Conservation (phyloP, 2,888 invertebrate species). For the Athalia cordata region DNA sequence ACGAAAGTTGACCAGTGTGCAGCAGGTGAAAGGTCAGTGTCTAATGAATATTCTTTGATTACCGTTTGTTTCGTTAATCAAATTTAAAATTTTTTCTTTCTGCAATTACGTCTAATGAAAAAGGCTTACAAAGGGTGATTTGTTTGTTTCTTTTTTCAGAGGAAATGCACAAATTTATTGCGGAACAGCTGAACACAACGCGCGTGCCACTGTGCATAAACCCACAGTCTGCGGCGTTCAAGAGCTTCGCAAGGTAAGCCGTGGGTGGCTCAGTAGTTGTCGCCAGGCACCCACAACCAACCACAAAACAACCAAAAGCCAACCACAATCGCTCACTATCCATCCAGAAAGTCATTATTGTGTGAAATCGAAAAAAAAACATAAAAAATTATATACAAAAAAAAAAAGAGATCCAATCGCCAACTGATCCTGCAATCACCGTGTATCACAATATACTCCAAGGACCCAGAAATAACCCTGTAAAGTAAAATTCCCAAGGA, state of each 20-base stretch:
- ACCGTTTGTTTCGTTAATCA: too few relatives aligned
- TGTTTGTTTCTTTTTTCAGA: conserved; percentile 81
- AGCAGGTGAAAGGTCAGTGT: conserved; percentile 92
- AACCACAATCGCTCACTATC: conserved; percentile 45
- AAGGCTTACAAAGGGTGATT: conserved; percentile 23
- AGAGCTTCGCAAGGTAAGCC: conserved; percentile 99
- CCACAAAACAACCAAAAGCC: conserved; percentile 46
- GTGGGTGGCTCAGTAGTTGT: conserved; percentile 59
- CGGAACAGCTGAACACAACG: conserved; percentile 95
- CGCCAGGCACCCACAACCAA: conserved; percentile 43
- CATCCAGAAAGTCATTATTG: conserved; percentile 40
- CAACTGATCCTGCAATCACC: conserved; percentile 24
- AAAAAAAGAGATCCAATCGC: conserved; percentile 27
- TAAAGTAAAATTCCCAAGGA: conserved; percentile 33
- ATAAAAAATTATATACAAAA: not conserved
- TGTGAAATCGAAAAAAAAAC: conserved; percentile 38
- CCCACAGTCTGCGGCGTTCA: conserved; percentile 99
- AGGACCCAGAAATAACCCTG: conserved; percentile 13
- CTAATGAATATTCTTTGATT: not conserved
- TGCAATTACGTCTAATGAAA: too few relatives aligned
- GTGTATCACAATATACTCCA: conserved; percentile 7
- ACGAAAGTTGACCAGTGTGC: conserved; percentile 92
- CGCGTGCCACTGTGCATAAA: conserved; percentile 99
- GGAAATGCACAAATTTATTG: conserved; percentile 99
- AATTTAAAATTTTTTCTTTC: too few relatives aligned